These are phyloP conservation scores for Thalpophila matura DNA, from an alignment of 2,888 invertebrate species.

Conservation along the genomic window DNA sequence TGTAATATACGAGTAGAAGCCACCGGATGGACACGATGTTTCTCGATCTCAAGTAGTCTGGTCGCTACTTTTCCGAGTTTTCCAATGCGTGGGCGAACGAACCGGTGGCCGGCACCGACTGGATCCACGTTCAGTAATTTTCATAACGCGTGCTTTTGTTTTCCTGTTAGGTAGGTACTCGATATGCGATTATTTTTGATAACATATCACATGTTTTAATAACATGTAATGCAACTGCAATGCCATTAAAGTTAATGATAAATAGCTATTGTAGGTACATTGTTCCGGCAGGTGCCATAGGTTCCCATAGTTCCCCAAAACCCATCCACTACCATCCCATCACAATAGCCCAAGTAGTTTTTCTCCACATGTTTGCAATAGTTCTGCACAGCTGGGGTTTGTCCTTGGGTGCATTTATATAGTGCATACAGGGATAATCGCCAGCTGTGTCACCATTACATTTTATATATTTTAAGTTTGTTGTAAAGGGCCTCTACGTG, in stretches of 20 bases:
- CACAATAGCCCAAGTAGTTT: too few relatives aligned
- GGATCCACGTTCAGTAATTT: conserved; percentile 45
- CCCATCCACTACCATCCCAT: too few relatives aligned
- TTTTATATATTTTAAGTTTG: too few relatives aligned
- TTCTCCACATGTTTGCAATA: too few relatives aligned
- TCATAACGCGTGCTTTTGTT: conserved; percentile 26
- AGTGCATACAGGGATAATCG: too few relatives aligned
- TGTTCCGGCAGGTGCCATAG: too few relatives aligned
- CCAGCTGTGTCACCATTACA: too few relatives aligned
- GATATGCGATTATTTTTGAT: not conserved
- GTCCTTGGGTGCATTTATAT: too few relatives aligned
- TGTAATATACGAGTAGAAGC: conserved; percentile 67
- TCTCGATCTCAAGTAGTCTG: conserved; percentile 51
- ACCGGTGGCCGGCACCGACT: conserved; percentile 24
- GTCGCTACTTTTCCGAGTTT: conserved; percentile 72
- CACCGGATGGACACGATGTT: conserved; percentile 71
- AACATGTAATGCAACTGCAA: not conserved
- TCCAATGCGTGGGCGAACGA: conserved; percentile 57
- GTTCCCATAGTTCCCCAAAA: too few relatives aligned
- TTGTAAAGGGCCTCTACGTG: too few relatives aligned
- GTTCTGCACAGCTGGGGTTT: too few relatives aligned
- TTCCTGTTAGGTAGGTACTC: too few relatives aligned
- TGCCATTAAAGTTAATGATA: not conserved
- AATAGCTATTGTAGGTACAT: not conserved
- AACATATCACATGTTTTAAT: not conserved